Evolutionary conservation across 2,888 invertebrate genomes (phyloP), one percentile per base, ranked within the genome.

Genomic region (Monopis laevigella): DNA sequence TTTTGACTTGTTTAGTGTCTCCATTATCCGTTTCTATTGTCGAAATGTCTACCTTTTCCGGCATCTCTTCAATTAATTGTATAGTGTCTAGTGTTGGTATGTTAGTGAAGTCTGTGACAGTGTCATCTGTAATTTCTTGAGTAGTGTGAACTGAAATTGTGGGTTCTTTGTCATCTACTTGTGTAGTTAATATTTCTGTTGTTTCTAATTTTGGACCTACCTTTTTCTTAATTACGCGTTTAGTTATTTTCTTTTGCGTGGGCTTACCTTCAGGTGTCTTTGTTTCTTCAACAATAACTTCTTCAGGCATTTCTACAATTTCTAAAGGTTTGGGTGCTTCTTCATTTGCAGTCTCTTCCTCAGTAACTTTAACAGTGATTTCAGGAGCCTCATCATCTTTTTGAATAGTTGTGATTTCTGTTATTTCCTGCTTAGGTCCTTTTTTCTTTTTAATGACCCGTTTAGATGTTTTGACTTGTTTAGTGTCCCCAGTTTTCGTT

Each of bases 181-280:
- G 72, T 27, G 73, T 52, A 0, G 78, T 81, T 48, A 70, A 65
- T 48, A 82, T 75, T 56, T 71, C 68, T 17, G 73, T 77, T 26
- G 62, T 62, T 55, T 78, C 68, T 16, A 64, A 60, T 35, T 54
- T 53, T 27, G 59, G 57, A 35, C 62, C 45, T 42, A 50, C 54
- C 40, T 56, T 47, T 42, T 59, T 67, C 43, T 68, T 73, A 18
- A 69, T 47, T 11, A 40, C 43, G 43, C 45, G 45, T 17, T 45
- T 45, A 10, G 35, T 40, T 13, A 29, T 29, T 29, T 35, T 42
- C 24, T 39, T 42, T 6, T 21, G 18, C 19, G 24, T 30, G 10
- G 29, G n/a, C 2, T 28, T 36, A n/a, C 21, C 30, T 13, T 28
- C 13, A 3, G 4, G 11, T 39, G 34, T 35, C 40, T 36, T 40